A percentile compares a stretch with the other conserved stretches of the same genome.
Conservation (phyloP, 1,140 invertebrate species). For the Aphidius gifuensis region DNA sequence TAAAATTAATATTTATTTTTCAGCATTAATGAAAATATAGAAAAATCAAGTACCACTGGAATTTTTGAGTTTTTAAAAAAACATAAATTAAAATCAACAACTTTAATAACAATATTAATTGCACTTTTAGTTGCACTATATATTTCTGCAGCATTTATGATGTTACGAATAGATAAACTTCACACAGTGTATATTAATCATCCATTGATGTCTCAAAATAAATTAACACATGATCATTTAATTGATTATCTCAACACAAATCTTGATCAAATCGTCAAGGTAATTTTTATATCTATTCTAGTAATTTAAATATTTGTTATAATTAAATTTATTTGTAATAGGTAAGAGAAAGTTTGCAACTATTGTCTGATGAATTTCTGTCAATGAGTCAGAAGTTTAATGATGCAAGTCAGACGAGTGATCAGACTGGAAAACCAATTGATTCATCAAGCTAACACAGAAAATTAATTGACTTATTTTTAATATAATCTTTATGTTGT, state of each 20-base stretch:
- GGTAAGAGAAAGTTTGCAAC: constrained; percentile 48
- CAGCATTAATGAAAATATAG: constrained; percentile 22
- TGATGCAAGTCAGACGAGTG: constrained; percentile 33
- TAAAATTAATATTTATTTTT: neutral
- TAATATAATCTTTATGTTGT: too few relatives aligned
- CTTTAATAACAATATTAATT: constrained; percentile 39
- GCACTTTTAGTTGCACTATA: constrained; percentile 42
- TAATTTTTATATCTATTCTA: constrained; percentile 25
- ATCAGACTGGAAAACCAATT: constrained; percentile 36
- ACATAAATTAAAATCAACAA: constrained; percentile 34
- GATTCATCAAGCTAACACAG: constrained; percentile 47
- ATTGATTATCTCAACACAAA: constrained; percentile 50
- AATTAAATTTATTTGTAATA: constrained; percentile 22
- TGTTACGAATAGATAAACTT: constrained; percentile 49
- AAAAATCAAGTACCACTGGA: constrained; percentile 16
- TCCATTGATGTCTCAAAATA: constrained; percentile 46
- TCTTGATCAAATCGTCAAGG: constrained; percentile 51
- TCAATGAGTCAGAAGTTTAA: constrained; percentile 38
- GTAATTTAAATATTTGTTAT: constrained; percentile 6
- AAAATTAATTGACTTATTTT: neutral
- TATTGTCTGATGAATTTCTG: constrained; percentile 46
- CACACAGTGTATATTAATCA: constrained; percentile 51
- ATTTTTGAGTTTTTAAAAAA: constrained; percentile 27
- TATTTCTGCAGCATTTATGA: constrained; percentile 50
- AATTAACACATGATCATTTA: constrained; percentile 47